phyloP scores from a whole-genome alignment of 1,140 invertebrate genomes.

The Frieseomelitta varia region DNA sequence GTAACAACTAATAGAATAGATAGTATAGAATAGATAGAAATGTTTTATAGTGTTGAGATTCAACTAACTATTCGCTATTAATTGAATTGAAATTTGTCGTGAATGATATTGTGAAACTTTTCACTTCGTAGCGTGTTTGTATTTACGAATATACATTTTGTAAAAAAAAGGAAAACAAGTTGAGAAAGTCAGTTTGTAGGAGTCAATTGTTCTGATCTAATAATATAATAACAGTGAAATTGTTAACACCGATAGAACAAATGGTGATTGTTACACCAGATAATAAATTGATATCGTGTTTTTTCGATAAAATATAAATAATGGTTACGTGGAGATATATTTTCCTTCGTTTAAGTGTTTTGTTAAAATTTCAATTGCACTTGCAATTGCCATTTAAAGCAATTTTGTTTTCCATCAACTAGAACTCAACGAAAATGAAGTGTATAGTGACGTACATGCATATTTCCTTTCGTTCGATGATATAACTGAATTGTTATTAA shows the following conservation, averaged over 20 bases:
- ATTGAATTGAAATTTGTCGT: too few species aligned
- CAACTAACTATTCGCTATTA: too few species aligned
- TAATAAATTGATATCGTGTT: neutral
- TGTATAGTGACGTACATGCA: too few species aligned
- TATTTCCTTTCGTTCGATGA: neutral
- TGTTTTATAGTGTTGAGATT: too few species aligned
- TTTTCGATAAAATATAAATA: neutral
- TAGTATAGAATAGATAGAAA: too few species aligned
- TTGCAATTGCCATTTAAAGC: neutral
- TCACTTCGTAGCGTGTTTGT: too few species aligned
- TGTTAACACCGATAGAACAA: neutral
- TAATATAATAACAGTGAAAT: neutral
- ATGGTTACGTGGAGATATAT: neutral
- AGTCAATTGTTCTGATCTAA: too few species aligned
- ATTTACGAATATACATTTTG: too few species aligned
- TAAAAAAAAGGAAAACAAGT: neutral
- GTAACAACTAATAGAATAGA: too few species aligned
- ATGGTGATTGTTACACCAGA: too few species aligned
- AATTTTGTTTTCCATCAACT: neutral
- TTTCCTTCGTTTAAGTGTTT: neutral
- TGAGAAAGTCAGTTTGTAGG: neutral
- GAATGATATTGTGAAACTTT: too few species aligned
- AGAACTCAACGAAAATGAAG: neutral
- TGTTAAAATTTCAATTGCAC: neutral
- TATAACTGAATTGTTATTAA: neutral